Evolutionary conservation across 1,140 invertebrate species (phyloP), one percentile per base, ranked within the genome.

Genomic region (Drosophila neocordata): DNA sequence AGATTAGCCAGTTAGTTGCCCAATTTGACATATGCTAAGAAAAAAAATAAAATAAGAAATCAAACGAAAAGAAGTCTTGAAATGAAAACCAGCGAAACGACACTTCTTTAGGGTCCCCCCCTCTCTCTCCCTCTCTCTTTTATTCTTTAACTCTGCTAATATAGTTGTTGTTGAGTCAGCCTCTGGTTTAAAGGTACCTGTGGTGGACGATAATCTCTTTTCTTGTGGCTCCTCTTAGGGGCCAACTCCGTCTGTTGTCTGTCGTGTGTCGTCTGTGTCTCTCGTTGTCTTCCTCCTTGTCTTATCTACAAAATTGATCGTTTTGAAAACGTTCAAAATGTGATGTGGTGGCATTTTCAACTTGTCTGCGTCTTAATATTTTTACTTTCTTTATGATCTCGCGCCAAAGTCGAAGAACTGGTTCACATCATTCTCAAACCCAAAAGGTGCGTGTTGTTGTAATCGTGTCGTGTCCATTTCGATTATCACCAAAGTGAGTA

Each of bases 261-360:
- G 12, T 5, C 5, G 13, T 15, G 12, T n/a, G n/a, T n/a, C n/a
- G n/a, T n/a, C 13, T 13, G 38, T 15, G 13, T 13, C 37, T 4
- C 4, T 44, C 7, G 41, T 18, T 5, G 13, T 15, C 15, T 7
- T 20, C 15, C 15, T 48, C 41, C 31, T 60, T 70, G 69, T 67
- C 88, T 90, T 90, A 90, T 90, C 89, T 79, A 51, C 52, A 73
- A 78, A 84, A 90, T 89, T 83, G 89, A 90, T 90, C 89, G 89
- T 90, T 90, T 90, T 90, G 75, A 80, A 90, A 90, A 90, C 87
- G 89, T 79, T 88, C 83, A 74, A 79, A 88, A 90, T 87, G 84
- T 90, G 89, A 89, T 90, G 89, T 90, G 89, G 89, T 90, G 89
- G 89, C 89, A 90, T 90, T 90, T 90, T 89, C 84, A 83, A 87